Evolutionary conservation across 2,888 invertebrate species (phyloP).

Genomic region (Drosophila meridiana): DNA sequence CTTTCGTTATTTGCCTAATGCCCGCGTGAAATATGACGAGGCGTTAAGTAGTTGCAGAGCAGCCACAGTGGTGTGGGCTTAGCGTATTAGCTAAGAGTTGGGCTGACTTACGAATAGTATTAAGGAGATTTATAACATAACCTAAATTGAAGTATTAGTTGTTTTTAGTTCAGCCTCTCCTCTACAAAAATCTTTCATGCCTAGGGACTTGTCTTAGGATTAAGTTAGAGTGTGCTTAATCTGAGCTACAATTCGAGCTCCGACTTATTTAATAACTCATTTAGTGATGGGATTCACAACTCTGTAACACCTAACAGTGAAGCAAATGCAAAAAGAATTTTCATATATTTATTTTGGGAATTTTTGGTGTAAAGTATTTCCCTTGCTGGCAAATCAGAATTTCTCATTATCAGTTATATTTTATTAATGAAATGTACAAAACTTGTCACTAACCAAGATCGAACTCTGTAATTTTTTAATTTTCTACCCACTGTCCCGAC

Average conservation of each 20-base stretch:
- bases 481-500: slow-evolving; percentile 60
- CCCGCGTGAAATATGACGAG: slow-evolving; percentile 78
- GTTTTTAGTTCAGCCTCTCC: neutral
- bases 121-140: too few species aligned
- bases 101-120: neutral
- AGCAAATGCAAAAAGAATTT: neutral
- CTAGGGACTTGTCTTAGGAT: too few species aligned
- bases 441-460: slow-evolving; percentile 24
- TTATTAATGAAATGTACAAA: slow-evolving; percentile 2
- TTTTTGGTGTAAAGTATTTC: neutral
- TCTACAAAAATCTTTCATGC: too few species aligned
- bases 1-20: slow-evolving; percentile 72
- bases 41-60: slow-evolving; percentile 82
- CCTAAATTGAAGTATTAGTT: neutral
- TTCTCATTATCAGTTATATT: neutral
- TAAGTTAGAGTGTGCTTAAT: too few species aligned
- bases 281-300: neutral
- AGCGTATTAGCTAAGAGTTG: neutral
- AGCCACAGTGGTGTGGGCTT: slow-evolving; percentile 46
- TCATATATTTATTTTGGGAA: neutral
- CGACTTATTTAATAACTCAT: neutral
- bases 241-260: too few species aligned
- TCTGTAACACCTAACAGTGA: neutral
- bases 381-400: neutral
- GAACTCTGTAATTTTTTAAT: slow-evolving; percentile 18